Base-by-base conservation (phyloP, 2,797 vertebrate genomes). In the Remorina albescens region DNA sequence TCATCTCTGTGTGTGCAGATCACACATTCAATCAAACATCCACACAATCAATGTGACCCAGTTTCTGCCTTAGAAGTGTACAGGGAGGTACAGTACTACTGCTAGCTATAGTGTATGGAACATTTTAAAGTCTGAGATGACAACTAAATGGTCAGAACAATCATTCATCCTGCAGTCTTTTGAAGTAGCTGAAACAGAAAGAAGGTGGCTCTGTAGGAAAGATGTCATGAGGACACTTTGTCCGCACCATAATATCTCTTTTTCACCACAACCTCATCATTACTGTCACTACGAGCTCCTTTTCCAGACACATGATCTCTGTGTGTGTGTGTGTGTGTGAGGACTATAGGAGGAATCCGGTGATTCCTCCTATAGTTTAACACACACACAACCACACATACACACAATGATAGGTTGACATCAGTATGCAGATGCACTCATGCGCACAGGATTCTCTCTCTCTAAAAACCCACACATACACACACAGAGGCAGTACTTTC, bases 21-120 rank as follows among this genome's bases (percentile, higher is more conserved):
- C 50, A 47, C 72, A 49, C 44, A 36, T 68, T 77, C 60, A 74
- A 71, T 86, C 67, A 68, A 64, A 85, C 62, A 72, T 21, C n/a
- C 65, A 32, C 56, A 50, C 16, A 16, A 91, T 90, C 81, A 66
- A 81, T 81, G 55, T 74, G 86, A 90, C 88, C 88, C 82, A 86
- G 86, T 89, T 93, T 78, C 74, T 75, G 70, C 58, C 65, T 62
- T 65, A 54, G 44, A 62, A 61, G 42, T 2, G 25, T 69, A 74
- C 61, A 67, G 50, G 39, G 47, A 61, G 65, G n/a, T 77, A 64
- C 68, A 64, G 71, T 34, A n/a, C n/a, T n/a, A n/a, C n/a, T n/a
- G n/a, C n/a, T n/a, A n/a, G 30, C 30, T n/a, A n/a, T n/a, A 44
- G 51, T 55, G 67, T 28, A 75, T 23, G 34, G 44, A 67, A 49